Evolutionary conservation across 2,888 invertebrate species (phyloP), one percentile per base, ranked within the genome.

Genomic region (Hirtodrosophila alboralis): DNA sequence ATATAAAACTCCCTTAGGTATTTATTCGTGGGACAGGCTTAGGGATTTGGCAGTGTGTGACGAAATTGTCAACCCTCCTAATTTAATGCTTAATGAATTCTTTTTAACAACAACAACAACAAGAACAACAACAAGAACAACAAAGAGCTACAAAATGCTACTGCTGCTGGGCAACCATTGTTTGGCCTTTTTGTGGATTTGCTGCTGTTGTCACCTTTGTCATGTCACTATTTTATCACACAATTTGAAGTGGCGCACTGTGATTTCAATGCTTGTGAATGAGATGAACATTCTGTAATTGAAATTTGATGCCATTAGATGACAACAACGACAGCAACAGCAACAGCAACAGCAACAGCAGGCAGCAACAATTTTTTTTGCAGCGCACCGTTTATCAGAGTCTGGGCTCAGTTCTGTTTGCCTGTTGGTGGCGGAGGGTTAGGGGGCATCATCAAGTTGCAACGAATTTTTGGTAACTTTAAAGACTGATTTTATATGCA

Each of bases 291-390:
- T 80, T 88, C 84, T 87, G 84, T 87, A 88, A 88, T 88, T 88
- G 88, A 88, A 88, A 88, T 88, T 85, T 86, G 88, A 88, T 84
- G 71, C 83, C 75, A 75, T 83, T 84, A 83, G 76, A 78, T 86
- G 86, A 79, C 79, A 77, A 64, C 44, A 23, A 47, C 51, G 63
- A 47, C 47, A 58, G 31, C 48, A 49, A 37, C n/a, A n/a, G n/a
- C n/a, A n/a, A n/a, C n/a, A n/a, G n/a, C n/a, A n/a, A 7, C 45
- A 61, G 27, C 43, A 44, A 31, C 36, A 52, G 31, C 54, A 60
- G 52, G 47, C 53, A 70, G 43, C 61, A 62, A 49, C 56, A 56
- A 43, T 30, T 31, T 28, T 45, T 62, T 68, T 73, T 56, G 59
- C 70, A 63, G 31, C 13, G 61, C 58, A 40, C 49, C 63, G 49